These are phyloP conservation scores for Argopecten irradians DNA, from an alignment of 1,140 invertebrate genomes.

Conservation along the genomic window DNA sequence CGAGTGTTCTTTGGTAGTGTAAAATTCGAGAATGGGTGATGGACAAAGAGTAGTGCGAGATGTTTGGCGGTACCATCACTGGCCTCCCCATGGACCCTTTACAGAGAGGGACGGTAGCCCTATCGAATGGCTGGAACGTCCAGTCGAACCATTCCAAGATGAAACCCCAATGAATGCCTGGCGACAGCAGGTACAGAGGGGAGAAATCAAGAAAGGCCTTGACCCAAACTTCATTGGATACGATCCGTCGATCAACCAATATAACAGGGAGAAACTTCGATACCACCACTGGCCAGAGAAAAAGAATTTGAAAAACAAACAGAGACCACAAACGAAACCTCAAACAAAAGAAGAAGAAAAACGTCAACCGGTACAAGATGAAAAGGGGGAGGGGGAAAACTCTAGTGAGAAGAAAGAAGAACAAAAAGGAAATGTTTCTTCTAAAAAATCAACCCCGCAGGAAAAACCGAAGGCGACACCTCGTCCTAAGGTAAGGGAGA, in stretches of 20 bases:
- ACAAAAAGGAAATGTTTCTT: not conserved
- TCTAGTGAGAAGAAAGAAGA: not conserved
- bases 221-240: constrained; percentile 41
- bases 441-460: not conserved
- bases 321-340: not conserved
- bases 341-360: not conserved
- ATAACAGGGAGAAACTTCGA: constrained; percentile 39
- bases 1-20: not conserved
- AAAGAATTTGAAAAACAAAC: constrained; percentile 14
- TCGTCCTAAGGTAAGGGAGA: not conserved
- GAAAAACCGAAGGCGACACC: not conserved
- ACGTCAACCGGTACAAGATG: not conserved
- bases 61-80: constrained; percentile 49
- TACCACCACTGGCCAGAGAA: constrained; percentile 48
- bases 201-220: not conserved
- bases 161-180: constrained; percentile 25
- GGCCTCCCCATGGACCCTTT: constrained; percentile 33
- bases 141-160: not conserved
- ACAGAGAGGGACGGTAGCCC: not conserved
- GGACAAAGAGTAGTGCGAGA: constrained; percentile 40
- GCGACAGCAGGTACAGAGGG: not conserved
- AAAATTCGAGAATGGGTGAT: not conserved
- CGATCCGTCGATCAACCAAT: constrained; percentile 40
- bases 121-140: not conserved
- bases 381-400: not conserved